Evolutionary conservation across 2,888 invertebrate genomes (phyloP).

Genomic region (Dryomyza anilis): DNA sequence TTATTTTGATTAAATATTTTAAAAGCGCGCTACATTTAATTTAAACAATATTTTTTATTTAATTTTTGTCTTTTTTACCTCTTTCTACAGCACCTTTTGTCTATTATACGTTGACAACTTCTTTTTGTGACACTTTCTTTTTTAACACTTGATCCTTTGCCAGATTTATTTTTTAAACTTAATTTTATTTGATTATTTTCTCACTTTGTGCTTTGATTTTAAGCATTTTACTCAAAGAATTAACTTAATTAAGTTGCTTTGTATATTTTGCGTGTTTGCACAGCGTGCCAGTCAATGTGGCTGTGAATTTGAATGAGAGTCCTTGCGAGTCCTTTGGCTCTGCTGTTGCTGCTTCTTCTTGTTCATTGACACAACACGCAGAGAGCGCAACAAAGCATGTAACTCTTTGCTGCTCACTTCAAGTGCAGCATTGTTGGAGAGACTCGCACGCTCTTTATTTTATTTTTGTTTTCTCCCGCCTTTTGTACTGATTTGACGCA

Average conservation of each 20-base stretch:
- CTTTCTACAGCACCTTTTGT: background rate
- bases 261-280: slow-evolving; percentile 14
- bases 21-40: no score
- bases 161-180: background rate
- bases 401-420: no score
- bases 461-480: no score
- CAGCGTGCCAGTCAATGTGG: slow-evolving; percentile 36
- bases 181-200: background rate
- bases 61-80: no score
- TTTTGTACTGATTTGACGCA: no score
- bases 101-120: slow-evolving; percentile 1
- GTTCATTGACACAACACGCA: background rate
- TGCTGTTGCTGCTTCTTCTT: slow-evolving; percentile 6
- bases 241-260: background rate
- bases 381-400: no score
- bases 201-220: background rate
- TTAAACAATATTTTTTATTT: no score
- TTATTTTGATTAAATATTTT: no score
- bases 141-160: slow-evolving; percentile 18
- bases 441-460: no score
- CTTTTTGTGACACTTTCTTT: slow-evolving; percentile 7
- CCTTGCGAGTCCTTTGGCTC: slow-evolving; percentile 28
- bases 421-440: no score
- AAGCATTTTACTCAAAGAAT: background rate
- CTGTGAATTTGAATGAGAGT: slow-evolving; percentile 43